Evolutionary conservation across 1,140 invertebrate genomes (phyloP).

Genomic region (Eriosoma lanigerum): DNA sequence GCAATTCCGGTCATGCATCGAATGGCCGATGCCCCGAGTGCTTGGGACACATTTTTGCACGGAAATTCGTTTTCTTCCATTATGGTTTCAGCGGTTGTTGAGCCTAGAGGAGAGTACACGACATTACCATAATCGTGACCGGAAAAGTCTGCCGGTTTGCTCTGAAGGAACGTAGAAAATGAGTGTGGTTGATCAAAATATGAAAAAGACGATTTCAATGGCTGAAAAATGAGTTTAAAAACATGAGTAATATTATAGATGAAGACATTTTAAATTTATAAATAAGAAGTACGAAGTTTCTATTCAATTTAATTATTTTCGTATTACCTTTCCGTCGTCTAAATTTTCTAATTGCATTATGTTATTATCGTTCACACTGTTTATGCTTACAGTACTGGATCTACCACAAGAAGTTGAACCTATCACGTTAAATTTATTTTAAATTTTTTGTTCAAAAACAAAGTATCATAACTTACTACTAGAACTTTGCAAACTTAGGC

Average conservation of each 20-base stretch:
- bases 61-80: slow-evolving; percentile 21
- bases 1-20: slow-evolving; percentile 33
- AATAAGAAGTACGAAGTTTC: too few species aligned
- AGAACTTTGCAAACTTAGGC: slow-evolving; percentile 71
- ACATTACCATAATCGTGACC: slow-evolving; percentile 46
- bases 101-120: slow-evolving; percentile 31
- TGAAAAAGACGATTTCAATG: slow-evolving; percentile 2
- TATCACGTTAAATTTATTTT: slow-evolving; percentile 55
- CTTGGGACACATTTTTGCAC: neutral
- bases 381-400: slow-evolving; percentile 74
- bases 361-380: slow-evolving; percentile 77
- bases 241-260: neutral
- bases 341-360: slow-evolving; percentile 62
- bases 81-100: slow-evolving; percentile 27
- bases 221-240: neutral
- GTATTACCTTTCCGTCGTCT: slow-evolving; percentile 33
- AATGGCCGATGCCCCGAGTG: neutral
- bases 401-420: slow-evolving; percentile 76
- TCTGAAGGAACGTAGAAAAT: slow-evolving; percentile 34
- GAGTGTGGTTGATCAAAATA: slow-evolving; percentile 38
- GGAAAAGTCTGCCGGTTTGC: neutral
- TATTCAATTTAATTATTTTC: too few species aligned
- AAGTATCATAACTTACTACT: slow-evolving; percentile 62
- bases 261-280: too few species aligned
- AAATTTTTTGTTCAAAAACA: neutral